These are phyloP conservation scores for Diorhabda carinulata DNA, from an alignment of 1,140 invertebrate species.

Conservation along the genomic window DNA sequence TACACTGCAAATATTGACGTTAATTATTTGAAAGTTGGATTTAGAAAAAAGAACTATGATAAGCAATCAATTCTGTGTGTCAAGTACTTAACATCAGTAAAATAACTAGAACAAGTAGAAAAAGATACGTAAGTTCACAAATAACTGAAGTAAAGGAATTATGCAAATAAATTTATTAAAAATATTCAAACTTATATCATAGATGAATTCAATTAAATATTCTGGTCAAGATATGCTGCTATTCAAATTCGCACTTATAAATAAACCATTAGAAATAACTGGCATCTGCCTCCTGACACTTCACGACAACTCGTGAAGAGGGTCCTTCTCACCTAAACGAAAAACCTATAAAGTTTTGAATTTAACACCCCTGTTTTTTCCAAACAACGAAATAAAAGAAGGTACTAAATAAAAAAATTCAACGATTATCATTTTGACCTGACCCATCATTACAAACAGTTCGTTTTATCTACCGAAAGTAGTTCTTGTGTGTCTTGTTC, in stretches of 20 bases:
- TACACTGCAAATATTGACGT: no score
- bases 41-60: no score
- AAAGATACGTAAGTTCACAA: no score
- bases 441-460: not conserved
- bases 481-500: not conserved
- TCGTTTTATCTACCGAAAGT: not conserved
- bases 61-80: no score
- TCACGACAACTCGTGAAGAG: not conserved
- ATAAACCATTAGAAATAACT: not conserved
- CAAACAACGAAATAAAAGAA: constrained; percentile 30
- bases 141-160: no score
- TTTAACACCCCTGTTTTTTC: constrained; percentile 33
- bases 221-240: no score
- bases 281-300: not conserved
- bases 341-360: constrained; percentile 23
- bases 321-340: constrained; percentile 4
- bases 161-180: no score
- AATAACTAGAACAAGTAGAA: no score
- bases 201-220: no score
- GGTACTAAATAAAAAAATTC: constrained; percentile 12
- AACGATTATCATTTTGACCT: constrained; percentile 12
- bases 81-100: no score
- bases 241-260: not conserved
- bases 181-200: no score
- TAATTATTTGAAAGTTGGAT: no score